Conservation (phyloP, 2,113 vertebrate species). For the Lucifuga dentata region DNA sequence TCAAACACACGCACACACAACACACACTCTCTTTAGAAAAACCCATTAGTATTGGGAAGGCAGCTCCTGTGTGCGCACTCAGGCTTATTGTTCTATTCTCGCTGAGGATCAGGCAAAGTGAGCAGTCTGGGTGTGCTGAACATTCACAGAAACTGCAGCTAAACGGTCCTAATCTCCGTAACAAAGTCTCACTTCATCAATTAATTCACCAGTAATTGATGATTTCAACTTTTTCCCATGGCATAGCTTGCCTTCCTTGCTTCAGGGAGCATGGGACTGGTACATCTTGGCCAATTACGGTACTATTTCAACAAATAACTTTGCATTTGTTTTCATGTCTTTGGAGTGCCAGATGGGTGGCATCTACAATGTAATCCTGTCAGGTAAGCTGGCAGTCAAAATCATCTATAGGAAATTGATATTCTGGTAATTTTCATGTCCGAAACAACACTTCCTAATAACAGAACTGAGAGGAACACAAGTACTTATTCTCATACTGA, state of each 20-base stretch:
- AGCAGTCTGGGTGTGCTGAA: no score
- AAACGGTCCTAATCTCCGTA: slow-evolving; percentile 56
- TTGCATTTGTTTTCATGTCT: background rate
- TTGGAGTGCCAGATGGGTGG: no score
- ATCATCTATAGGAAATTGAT: no score
- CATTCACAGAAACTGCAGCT: slow-evolving; percentile 43
- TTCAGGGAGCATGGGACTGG: slow-evolving; percentile 11
- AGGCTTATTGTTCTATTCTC: slow-evolving; percentile 57
- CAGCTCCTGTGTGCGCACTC: slow-evolving; percentile 48
- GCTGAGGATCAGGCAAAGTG: slow-evolving; percentile 56
- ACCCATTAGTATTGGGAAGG: slow-evolving; percentile 68
- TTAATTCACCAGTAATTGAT: slow-evolving; percentile 52
- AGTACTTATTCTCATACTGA: no score
- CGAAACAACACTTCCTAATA: no score
- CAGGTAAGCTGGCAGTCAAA: no score
- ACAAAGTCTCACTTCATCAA: slow-evolving; percentile 27
- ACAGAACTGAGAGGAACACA: no score
- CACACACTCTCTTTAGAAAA: slow-evolving; percentile 36
- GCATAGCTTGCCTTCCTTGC: slow-evolving; percentile 8
- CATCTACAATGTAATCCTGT: no score
- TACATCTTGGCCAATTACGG: slow-evolving; percentile 7
- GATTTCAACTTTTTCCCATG: slow-evolving; percentile 55
- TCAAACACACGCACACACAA: slow-evolving; percentile 41
- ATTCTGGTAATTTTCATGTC: no score
- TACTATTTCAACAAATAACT: background rate